Evolutionary conservation across 2,888 invertebrate genomes (phyloP), one percentile per base, ranked within the genome.

Genomic region (Lacanobia wlatinum): DNA sequence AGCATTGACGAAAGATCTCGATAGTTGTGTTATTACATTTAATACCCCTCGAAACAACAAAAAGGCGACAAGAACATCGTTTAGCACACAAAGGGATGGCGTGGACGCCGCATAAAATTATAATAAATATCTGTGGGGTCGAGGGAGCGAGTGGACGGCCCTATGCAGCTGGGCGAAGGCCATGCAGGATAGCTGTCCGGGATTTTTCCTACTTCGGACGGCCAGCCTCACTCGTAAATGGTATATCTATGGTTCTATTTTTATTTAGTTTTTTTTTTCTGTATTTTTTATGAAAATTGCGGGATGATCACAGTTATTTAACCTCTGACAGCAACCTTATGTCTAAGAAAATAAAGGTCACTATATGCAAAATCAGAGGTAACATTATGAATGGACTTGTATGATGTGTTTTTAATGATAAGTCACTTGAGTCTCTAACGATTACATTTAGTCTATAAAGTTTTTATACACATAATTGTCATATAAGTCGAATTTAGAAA

Each of bases 51-150:
- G 82, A 89, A 78, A 90, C 91, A 92, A 92, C 93, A 92, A 90
- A 91, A 91, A 90, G 89, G 86, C 90, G 85, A 91, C 91, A 92
- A 94, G 93, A 90, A 92, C 92, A 91, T 90, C 94, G 94, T 95
- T 96, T 96, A 96, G 90, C 88, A 88, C 89, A 95, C 95, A 96
- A 96, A 91, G 91, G 94, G 89, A 86, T 87, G 87, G 90, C 88
- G 88, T 90, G 92, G 94, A 91, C 93, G 92, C 92, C 92, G 95
- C 94, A 96, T 96, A 95, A 95, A 95, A 96, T 96, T 95, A 96
- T 95, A 95, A 96, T 96, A 96, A 95, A 96, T 94, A 94, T 92
- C 84, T 62, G 77, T 78, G 89, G 91, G 88, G 82, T 88, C 56
- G 67, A 75, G 77, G 77, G 65, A 65, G 50, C 18, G 58, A 73